These are phyloP conservation scores for Paralvinella palmiformis DNA, from an alignment of 1,140 invertebrate species.

Conservation along the genomic window DNA sequence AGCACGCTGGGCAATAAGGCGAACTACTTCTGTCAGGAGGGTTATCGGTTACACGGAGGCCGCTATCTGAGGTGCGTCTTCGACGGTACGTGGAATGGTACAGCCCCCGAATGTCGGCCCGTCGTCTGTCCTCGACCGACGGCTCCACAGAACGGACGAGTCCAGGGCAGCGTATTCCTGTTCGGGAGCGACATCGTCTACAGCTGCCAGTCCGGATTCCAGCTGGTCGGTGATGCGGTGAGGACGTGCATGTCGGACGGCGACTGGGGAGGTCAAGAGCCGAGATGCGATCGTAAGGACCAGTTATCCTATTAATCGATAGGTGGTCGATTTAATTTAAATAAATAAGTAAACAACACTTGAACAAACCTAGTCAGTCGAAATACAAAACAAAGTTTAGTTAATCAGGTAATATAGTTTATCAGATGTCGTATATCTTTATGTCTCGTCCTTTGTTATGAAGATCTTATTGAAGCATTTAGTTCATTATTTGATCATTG, in stretches of 20 bases:
- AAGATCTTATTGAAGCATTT: no score
- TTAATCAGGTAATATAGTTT: no score
- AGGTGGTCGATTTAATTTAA: no score
- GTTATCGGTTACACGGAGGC: conserved; percentile 24
- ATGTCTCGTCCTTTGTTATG: no score
- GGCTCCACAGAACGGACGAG: background rate
- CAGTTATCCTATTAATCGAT: conserved; percentile 18
- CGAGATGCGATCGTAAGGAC: conserved; percentile 75
- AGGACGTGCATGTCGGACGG: conserved; percentile 73
- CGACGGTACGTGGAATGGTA: conserved; percentile 27
- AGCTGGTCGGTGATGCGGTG: conserved; percentile 65
- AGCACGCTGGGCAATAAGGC: conserved; percentile 63
- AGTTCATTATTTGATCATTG: no score
- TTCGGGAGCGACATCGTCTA: conserved; percentile 69
- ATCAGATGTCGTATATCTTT: no score
- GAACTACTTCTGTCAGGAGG: conserved; percentile 29
- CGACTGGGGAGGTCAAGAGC: conserved; percentile 77
- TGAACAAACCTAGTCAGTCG: no score
- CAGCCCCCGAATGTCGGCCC: conserved; percentile 25
- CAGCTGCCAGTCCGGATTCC: conserved; percentile 73
- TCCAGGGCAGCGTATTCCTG: conserved; percentile 55
- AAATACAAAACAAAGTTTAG: no score
- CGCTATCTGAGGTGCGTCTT: conserved; percentile 22
- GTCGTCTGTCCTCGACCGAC: conserved; percentile 21
- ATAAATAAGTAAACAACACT: no score